Conservation (phyloP, 2,113 vertebrate species). For the Mastomys coucha region DNA sequence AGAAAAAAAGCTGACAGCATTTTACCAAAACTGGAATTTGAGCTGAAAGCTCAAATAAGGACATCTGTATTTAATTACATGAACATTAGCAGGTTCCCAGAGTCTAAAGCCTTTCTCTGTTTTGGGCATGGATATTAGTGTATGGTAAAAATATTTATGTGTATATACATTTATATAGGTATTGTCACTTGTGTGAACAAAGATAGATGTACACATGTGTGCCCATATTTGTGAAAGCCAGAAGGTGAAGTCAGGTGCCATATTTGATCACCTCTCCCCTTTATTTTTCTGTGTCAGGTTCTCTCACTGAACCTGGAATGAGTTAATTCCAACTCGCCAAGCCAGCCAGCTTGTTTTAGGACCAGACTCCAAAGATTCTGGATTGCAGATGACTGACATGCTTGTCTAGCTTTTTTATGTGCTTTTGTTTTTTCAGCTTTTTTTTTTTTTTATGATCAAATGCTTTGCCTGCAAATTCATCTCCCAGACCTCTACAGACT, state of each 20-base stretch:
- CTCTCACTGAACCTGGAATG: not conserved
- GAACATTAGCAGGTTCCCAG: not conserved
- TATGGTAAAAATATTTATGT: not conserved
- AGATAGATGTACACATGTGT: too few relatives aligned
- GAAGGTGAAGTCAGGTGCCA: not conserved
- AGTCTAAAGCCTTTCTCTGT: not conserved
- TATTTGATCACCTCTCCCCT: too few relatives aligned
- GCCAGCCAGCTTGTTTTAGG: not conserved
- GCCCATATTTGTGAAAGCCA: too few relatives aligned
- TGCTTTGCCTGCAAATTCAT: not conserved
- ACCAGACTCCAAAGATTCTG: too few relatives aligned
- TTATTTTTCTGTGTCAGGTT: too few relatives aligned
- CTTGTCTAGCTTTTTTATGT: not conserved
- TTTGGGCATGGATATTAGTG: not conserved
- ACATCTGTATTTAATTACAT: not conserved
- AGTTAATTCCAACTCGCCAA: not conserved
- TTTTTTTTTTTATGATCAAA: not conserved
- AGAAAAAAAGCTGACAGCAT: not conserved
- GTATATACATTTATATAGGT: not conserved
- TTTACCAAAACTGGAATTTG: constrained; percentile 47
- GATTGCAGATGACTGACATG: not conserved
- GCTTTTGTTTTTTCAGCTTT: not conserved
- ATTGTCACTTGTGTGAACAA: not conserved
- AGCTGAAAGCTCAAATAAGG: constrained; percentile 19
- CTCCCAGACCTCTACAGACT: too few relatives aligned